phyloP scores from a whole-genome alignment of 2,797 vertebrate species.

The Lagorchestes hirsutus region DNA sequence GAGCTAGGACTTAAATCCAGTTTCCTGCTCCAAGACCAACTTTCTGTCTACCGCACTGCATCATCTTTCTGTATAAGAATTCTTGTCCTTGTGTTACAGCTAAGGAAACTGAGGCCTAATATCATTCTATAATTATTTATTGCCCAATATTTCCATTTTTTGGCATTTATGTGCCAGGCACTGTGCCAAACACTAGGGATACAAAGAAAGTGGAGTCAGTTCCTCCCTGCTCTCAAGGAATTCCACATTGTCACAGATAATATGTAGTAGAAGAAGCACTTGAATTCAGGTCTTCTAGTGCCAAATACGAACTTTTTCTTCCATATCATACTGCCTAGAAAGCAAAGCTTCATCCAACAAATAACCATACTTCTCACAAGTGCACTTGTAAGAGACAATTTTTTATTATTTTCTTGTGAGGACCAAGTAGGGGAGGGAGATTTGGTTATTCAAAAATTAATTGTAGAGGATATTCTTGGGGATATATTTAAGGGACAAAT shows the following conservation, averaged over 20 bases:
- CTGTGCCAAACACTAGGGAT: not conserved
- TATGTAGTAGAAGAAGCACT: not conserved
- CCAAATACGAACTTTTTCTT: not conserved
- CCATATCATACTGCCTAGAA: not conserved
- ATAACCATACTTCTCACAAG: not conserved
- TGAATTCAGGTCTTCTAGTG: not conserved
- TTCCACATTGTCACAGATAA: not conserved
- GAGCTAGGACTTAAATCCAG: not conserved
- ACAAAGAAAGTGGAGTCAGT: not conserved
- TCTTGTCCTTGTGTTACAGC: not conserved
- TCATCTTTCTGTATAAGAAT: not conserved
- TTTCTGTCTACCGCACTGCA: not conserved
- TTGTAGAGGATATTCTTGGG: not conserved
- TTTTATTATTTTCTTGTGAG: not conserved
- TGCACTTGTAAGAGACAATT: not conserved
- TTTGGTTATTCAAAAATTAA: not conserved
- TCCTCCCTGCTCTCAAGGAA: no score
- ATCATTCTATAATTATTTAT: not conserved
- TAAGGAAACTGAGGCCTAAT: not conserved
- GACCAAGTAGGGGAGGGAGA: not conserved
- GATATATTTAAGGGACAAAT: not conserved
- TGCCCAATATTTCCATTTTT: not conserved
- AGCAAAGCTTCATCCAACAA: not conserved
- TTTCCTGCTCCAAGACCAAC: not conserved
- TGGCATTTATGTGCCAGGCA: not conserved